phyloP scores from a whole-genome alignment of 2,797 vertebrate species.

The Eulemur rubriventer region DNA sequence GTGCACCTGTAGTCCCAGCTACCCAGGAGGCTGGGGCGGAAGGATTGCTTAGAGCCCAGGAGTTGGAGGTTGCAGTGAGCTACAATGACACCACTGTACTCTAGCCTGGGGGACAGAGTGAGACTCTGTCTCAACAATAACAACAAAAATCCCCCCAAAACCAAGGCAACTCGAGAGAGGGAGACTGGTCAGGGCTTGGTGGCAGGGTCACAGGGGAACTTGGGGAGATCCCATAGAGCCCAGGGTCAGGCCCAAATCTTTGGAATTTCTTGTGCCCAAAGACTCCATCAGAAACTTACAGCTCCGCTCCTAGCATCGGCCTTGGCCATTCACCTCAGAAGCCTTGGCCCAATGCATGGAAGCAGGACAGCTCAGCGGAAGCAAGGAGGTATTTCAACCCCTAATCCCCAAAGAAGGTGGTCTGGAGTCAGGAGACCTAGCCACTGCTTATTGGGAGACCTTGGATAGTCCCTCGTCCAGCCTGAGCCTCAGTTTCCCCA shows the following conservation, averaged over 20 bases:
- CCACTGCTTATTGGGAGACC: not conserved
- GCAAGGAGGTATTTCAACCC: not conserved
- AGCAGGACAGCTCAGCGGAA: not conserved
- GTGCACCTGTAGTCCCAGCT: too few species aligned
- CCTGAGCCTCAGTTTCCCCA: constrained; percentile 39
- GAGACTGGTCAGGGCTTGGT: not conserved
- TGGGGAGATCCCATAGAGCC: not conserved
- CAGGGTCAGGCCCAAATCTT: not conserved
- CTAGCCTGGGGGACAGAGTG: too few species aligned
- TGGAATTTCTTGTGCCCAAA: not conserved
- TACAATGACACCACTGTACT: too few species aligned
- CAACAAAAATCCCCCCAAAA: too few species aligned
- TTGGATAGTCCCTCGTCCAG: not conserved
- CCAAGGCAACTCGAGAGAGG: not conserved
- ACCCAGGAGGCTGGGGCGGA: too few species aligned
- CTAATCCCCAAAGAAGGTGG: not conserved
- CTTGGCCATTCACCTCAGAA: not conserved
- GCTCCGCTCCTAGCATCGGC: not conserved
- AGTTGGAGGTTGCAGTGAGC: too few species aligned
- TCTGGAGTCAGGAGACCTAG: not conserved
- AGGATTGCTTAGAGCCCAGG: too few species aligned
- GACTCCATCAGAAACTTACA: not conserved
- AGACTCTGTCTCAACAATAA: too few species aligned
- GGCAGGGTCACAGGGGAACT: not conserved
- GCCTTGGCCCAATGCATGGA: not conserved